Conservation (phyloP, 2,888 invertebrate species). For the Phortica magna region DNA sequence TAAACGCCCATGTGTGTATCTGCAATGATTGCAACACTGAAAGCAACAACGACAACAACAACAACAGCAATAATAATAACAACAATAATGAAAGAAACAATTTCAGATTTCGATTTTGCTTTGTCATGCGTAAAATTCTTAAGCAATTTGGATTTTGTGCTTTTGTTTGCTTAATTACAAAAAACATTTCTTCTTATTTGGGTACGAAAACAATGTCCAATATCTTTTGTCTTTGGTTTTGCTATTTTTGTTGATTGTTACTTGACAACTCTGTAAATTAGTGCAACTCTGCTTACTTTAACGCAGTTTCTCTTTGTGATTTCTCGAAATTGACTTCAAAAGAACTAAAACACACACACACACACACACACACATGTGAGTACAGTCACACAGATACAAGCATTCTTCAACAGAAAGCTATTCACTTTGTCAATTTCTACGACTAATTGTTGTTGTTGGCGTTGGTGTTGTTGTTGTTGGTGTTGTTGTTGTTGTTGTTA, state of each 20-base stretch:
- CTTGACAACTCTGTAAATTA: too few relatives aligned
- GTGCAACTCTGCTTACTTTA: too few relatives aligned
- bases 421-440: too few relatives aligned
- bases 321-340: too few relatives aligned
- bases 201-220: conserved; percentile 38
- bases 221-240: conserved; percentile 49
- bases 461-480: too few relatives aligned
- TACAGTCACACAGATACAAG: too few relatives aligned
- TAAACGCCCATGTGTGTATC: neutral
- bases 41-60: conserved; percentile 15
- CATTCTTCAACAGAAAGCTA: too few relatives aligned
- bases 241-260: neutral
- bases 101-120: conserved; percentile 46
- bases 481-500: too few relatives aligned
- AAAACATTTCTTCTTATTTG: conserved; percentile 46
- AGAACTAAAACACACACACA: too few relatives aligned
- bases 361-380: too few relatives aligned
- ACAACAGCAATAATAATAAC: conserved; percentile 5
- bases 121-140: neutral
- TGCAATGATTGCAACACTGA: conserved; percentile 20
- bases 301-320: neutral
- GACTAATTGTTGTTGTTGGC: too few relatives aligned
- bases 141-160: conserved; percentile 31
- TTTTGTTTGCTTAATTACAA: conserved; percentile 58
- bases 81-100: conserved; percentile 51